These are phyloP conservation scores for Equus przewalskii DNA, from an alignment of 2,113 vertebrate species.

Conservation along the genomic window DNA sequence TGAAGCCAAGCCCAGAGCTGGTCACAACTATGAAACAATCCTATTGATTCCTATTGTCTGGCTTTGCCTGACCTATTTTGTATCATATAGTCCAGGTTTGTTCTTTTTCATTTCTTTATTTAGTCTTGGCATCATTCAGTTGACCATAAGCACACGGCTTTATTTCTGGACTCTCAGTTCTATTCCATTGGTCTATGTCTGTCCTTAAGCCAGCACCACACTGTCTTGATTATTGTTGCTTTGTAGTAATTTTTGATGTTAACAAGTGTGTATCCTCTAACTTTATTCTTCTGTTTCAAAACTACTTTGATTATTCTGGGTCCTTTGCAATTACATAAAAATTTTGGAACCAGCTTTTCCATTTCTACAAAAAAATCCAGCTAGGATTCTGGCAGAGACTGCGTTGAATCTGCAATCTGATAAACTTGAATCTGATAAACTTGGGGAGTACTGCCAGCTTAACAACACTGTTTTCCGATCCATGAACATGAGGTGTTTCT, in stretches of 20 bases:
- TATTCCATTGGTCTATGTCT: not conserved
- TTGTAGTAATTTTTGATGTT: conserved; percentile 16
- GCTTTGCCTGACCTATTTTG: not conserved
- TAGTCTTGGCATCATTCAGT: not conserved
- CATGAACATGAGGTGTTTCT: not conserved
- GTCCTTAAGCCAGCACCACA: not conserved
- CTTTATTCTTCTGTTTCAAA: conserved; percentile 21
- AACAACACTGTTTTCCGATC: not conserved
- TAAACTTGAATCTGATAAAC: not conserved
- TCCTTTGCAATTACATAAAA: not conserved
- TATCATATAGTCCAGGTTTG: not conserved
- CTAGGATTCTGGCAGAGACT: not conserved
- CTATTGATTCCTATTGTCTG: not conserved
- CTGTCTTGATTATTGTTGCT: not conserved
- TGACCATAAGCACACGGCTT: not conserved
- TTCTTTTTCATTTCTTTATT: not conserved
- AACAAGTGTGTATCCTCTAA: not conserved
- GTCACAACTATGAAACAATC: not conserved
- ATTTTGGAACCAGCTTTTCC: not conserved
- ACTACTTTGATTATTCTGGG: not conserved
- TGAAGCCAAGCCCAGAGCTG: not conserved
- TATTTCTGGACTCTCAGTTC: not conserved
- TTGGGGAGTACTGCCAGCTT: not conserved
- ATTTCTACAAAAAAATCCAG: not conserved
- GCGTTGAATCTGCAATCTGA: not conserved